Evolutionary conservation across 2,797 vertebrate species (phyloP).

Genomic region (Steatocranus sp.): DNA sequence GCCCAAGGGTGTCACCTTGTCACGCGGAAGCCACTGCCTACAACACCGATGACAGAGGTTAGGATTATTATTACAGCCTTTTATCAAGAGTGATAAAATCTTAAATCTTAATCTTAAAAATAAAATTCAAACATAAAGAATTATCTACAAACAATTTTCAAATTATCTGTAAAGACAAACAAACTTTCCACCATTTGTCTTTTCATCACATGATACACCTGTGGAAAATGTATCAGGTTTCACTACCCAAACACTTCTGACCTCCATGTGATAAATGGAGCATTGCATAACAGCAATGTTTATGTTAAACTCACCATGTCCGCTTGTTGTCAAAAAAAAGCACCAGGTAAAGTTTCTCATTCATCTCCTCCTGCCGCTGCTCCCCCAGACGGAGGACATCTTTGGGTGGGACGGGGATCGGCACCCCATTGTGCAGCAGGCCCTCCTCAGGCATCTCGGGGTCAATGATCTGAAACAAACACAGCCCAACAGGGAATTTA

Average conservation of each 20-base stretch:
- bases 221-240: background rate
- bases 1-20: slow-evolving; percentile 90
- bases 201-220: background rate
- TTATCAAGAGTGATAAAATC: background rate
- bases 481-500: background rate
- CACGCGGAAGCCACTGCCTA: slow-evolving; percentile 96
- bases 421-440: slow-evolving; percentile 93
- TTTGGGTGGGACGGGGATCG: slow-evolving; percentile 94
- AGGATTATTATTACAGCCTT: background rate
- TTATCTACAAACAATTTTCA: background rate
- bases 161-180: background rate
- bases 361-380: slow-evolving; percentile 87
- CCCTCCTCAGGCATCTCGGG: slow-evolving; percentile 96
- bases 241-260: background rate
- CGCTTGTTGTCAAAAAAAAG: slow-evolving; percentile 99
- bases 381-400: slow-evolving; percentile 91
- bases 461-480: slow-evolving; percentile 85
- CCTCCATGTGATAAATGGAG: background rate
- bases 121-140: background rate
- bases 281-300: background rate
- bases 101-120: background rate
- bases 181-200: background rate
- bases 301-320: slow-evolving; percentile 87
- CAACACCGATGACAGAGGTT: background rate
- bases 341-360: slow-evolving; percentile 92